A percentile compares a stretch with the other conserved stretches of the same genome.
These are phyloP conservation scores for Zelleria hepariella DNA, from an alignment of 2,888 invertebrate species.

Conservation along the genomic window DNA sequence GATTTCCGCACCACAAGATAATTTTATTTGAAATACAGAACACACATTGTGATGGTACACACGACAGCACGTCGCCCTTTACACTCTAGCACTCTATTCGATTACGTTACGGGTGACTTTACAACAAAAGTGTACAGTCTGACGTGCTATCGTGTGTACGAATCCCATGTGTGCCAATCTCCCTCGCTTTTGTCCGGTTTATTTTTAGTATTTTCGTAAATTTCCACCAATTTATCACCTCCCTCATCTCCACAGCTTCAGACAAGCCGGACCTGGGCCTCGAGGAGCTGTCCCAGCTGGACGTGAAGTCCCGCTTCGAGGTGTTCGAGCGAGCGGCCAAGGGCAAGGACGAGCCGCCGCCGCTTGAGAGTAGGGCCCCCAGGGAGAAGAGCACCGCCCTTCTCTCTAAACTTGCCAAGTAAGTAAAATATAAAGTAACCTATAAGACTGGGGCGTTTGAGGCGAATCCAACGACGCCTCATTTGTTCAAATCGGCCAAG, in stretches of 20 bases:
- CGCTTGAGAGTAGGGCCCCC: slow-evolving; percentile 31
- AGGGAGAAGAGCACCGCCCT: slow-evolving; percentile 77
- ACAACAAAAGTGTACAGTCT: too few relatives aligned
- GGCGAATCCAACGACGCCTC: too few relatives aligned
- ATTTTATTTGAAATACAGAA: too few relatives aligned
- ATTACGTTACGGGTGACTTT: too few relatives aligned
- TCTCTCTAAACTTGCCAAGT: slow-evolving; percentile 85
- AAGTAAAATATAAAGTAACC: slow-evolving; percentile 25
- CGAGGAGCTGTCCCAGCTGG: slow-evolving; percentile 84
- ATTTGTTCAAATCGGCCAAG: background rate
- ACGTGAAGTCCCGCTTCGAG: slow-evolving; percentile 88
- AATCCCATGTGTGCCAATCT: too few relatives aligned
- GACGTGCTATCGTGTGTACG: too few relatives aligned
- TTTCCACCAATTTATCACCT: background rate
- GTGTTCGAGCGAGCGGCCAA: slow-evolving; percentile 81
- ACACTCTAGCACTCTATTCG: too few relatives aligned
- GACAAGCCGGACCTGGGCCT: slow-evolving; percentile 89
- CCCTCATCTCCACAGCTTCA: slow-evolving; percentile 72
- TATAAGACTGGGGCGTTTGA: background rate
- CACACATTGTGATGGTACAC: too few relatives aligned
- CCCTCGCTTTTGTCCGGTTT: too few relatives aligned
- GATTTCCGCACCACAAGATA: too few relatives aligned
- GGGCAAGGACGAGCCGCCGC: slow-evolving; percentile 46
- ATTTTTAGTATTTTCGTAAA: too few relatives aligned
- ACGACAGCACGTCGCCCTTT: too few relatives aligned